A percentile compares a stretch with the other conserved stretches of the same genome.
Evolutionary conservation across 2,888 invertebrate species (phyloP).

Genomic region (Eumerus sabulonum): DNA sequence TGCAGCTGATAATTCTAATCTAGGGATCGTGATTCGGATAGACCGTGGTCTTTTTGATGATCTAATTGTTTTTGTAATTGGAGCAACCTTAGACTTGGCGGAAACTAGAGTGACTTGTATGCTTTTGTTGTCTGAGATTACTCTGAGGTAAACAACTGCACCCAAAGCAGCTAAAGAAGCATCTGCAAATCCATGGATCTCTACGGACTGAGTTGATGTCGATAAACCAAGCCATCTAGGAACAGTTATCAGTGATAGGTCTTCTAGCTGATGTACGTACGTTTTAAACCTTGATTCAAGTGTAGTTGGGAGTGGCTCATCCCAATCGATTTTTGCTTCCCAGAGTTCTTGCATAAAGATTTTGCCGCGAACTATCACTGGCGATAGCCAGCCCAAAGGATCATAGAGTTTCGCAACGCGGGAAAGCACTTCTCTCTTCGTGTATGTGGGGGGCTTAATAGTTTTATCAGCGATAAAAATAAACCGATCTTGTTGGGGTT

Average conservation of each 20-base stretch:
- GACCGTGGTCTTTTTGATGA: not conserved
- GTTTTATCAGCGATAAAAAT: no score
- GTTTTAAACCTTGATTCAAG: not conserved
- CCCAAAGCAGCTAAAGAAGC: slow-evolving; percentile 3
- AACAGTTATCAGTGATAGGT: not conserved
- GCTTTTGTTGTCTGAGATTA: not conserved
- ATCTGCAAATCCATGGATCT: slow-evolving; percentile 16
- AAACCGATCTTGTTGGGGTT: no score
- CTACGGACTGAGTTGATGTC: not conserved
- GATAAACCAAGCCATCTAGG: slow-evolving; percentile 26
- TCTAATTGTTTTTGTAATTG: not conserved
- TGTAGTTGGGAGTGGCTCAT: not conserved
- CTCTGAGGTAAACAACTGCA: not conserved
- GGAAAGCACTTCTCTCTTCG: not conserved
- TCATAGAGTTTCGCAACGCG: not conserved
- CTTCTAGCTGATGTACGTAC: not conserved
- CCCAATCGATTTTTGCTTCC: not conserved
- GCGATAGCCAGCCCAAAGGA: not conserved
- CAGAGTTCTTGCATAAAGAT: slow-evolving; percentile 1
- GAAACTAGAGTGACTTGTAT: not conserved
- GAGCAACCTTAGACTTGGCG: not conserved
- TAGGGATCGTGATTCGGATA: not conserved
- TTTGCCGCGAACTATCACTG: not conserved
- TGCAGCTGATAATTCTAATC: slow-evolving; percentile 3
- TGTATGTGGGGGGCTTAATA: not conserved